Conservation (phyloP, 1,140 invertebrate genomes). For the Linepithema humile region DNA sequence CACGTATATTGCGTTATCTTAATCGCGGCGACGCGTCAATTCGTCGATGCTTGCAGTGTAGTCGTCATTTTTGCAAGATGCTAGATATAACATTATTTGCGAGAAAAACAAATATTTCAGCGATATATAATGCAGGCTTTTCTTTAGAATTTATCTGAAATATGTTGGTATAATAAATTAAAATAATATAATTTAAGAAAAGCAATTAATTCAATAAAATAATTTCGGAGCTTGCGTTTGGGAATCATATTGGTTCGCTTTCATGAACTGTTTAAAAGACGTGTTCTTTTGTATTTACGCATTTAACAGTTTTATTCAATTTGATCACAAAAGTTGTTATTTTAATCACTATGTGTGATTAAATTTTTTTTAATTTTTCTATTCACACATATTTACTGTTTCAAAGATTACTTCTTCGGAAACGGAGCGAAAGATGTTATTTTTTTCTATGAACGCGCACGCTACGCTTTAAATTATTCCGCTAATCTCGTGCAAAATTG, state of each 20-base stretch:
- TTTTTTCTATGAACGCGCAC: too few species aligned
- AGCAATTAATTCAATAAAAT: too few species aligned
- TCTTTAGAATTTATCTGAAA: neutral
- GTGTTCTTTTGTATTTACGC: too few species aligned
- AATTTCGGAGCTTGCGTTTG: too few species aligned
- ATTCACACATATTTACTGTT: neutral
- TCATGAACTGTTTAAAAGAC: too few species aligned
- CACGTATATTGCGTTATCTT: too few species aligned
- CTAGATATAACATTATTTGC: neutral
- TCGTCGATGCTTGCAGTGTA: neutral
- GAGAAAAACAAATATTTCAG: neutral
- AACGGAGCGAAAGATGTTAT: neutral
- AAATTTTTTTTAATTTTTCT: neutral
- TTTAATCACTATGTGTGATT: neutral
- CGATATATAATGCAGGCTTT: neutral
- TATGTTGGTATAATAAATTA: too few species aligned
- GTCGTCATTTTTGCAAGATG: neutral
- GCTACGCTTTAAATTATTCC: too few species aligned
- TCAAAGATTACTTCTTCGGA: neutral
- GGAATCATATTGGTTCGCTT: too few species aligned
- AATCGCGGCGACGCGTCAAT: neutral
- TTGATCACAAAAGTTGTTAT: too few species aligned
- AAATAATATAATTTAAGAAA: too few species aligned
- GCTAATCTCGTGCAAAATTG: slow-evolving; percentile 65
- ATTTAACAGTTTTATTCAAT: too few species aligned